Percentiles rank a stretch among this genome's conserved stretches.
phyloP scores from a whole-genome alignment of 2,113 vertebrate genomes.

The Halcyon senegalensis region DNA sequence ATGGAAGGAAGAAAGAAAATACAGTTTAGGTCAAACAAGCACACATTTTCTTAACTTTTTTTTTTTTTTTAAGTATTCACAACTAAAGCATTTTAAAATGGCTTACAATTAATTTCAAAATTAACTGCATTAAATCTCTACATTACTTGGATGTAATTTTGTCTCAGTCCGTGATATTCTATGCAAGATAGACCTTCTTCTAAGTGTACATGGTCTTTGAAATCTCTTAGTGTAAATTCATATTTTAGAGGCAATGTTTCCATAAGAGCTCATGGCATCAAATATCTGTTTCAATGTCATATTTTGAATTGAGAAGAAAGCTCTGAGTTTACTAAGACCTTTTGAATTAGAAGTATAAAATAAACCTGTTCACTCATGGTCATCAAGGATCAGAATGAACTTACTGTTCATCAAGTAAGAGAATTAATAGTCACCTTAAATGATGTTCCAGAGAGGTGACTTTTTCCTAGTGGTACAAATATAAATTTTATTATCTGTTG shows the following conservation, averaged over 20 bases:
- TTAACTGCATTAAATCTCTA: background rate
- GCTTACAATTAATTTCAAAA: background rate
- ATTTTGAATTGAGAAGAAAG: background rate
- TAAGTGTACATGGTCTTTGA: background rate
- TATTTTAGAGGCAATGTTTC: background rate
- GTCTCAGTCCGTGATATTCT: background rate
- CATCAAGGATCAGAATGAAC: background rate
- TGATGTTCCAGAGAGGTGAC: background rate
- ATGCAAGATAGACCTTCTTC: background rate
- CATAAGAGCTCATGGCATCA: background rate
- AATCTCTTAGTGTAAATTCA: background rate
- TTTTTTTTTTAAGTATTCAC: background rate
- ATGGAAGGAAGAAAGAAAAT: accelerated
- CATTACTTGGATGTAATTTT: background rate
- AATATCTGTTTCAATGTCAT: background rate
- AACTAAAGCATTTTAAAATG: background rate
- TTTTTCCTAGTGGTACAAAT: background rate
- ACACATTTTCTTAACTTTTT: background rate
- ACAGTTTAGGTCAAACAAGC: background rate
- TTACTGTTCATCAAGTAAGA: background rate
- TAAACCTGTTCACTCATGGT: background rate
- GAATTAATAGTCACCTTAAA: background rate
- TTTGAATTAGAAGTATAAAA: background rate
- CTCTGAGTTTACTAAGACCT: background rate
- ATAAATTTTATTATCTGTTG: background rate